Conservation (phyloP, 2,797 vertebrate species). For the Thamnophis elegans region DNA sequence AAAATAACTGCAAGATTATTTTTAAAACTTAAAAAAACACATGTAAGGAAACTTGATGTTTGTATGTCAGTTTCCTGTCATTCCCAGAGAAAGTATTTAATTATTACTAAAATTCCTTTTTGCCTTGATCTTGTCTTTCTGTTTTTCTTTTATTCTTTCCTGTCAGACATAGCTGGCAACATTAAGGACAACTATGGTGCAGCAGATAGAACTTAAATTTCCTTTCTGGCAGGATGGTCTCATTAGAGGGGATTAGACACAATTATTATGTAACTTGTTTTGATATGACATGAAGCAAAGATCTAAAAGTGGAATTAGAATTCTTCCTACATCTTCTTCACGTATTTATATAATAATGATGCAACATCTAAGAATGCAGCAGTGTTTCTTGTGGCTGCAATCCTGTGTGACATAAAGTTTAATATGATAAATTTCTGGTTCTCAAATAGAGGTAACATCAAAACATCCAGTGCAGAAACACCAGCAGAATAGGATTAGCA, state of each 20-base stretch:
- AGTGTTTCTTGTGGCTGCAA: background rate
- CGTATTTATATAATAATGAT: background rate
- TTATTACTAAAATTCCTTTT: conserved; percentile 5
- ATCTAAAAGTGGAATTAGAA: background rate
- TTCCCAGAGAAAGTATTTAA: background rate
- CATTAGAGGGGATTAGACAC: conserved; percentile 28
- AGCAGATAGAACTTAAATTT: conserved; percentile 15
- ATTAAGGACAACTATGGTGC: conserved; percentile 10
- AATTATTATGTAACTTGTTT: conserved; percentile 14
- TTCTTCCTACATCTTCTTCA: background rate
- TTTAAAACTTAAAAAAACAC: conserved; percentile 26
- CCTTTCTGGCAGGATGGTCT: conserved; percentile 9
- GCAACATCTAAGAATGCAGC: background rate
- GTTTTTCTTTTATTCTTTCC: conserved; percentile 12
- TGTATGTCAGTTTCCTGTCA: background rate
- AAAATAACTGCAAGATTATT: conserved; percentile 12
- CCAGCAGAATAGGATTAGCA: background rate
- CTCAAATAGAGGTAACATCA: background rate
- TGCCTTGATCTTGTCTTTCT: conserved; percentile 3
- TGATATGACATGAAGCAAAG: background rate
- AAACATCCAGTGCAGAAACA: background rate
- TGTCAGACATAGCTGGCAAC: conserved; percentile 31
- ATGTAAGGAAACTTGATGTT: background rate
- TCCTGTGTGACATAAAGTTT: background rate
- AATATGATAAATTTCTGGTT: background rate